Percentiles rank a stretch among this genome's conserved stretches.
phyloP scores from a whole-genome alignment of 2,888 invertebrate genomes.

The Tetrapedia diversipes region DNA sequence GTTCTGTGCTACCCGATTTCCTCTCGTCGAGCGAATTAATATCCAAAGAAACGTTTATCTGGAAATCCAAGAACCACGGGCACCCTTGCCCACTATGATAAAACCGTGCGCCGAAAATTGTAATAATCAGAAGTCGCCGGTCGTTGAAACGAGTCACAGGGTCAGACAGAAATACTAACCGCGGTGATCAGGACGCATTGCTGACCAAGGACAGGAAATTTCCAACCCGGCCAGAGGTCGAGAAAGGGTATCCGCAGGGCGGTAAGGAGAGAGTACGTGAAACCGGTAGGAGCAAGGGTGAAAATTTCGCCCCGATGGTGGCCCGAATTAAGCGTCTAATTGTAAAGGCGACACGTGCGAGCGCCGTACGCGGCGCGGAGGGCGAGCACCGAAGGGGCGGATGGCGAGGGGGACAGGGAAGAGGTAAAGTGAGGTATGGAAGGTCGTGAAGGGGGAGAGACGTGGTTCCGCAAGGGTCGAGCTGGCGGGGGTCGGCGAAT shows the following conservation, averaged over 20 bases:
- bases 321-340: slow-evolving; percentile 74
- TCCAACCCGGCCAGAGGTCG: slow-evolving; percentile 27
- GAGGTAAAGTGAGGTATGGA: slow-evolving; percentile 38
- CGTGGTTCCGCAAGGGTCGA: slow-evolving; percentile 49
- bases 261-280: not conserved
- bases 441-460: slow-evolving; percentile 52
- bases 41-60: not conserved
- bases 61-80: not conserved
- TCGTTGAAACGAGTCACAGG: slow-evolving; percentile 7
- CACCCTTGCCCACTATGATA: not conserved
- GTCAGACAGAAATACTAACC: slow-evolving; percentile 50
- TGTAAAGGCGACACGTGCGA: slow-evolving; percentile 75
- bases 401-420: slow-evolving; percentile 47
- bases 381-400: slow-evolving; percentile 25
- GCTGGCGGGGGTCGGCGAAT: slow-evolving; percentile 55
- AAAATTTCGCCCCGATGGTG: slow-evolving; percentile 61
- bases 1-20: no score
- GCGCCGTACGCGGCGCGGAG: slow-evolving; percentile 49
- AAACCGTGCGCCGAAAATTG: slow-evolving; percentile 41
- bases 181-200: slow-evolving; percentile 29
- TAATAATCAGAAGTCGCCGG: slow-evolving; percentile 58
- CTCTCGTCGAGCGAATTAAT: not conserved
- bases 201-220: slow-evolving; percentile 65
- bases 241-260: not conserved
- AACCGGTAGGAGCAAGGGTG: slow-evolving; percentile 43